These are phyloP conservation scores for Lamellibrachia columna DNA, from an alignment of 2,888 invertebrate genomes.

Conservation along the genomic window DNA sequence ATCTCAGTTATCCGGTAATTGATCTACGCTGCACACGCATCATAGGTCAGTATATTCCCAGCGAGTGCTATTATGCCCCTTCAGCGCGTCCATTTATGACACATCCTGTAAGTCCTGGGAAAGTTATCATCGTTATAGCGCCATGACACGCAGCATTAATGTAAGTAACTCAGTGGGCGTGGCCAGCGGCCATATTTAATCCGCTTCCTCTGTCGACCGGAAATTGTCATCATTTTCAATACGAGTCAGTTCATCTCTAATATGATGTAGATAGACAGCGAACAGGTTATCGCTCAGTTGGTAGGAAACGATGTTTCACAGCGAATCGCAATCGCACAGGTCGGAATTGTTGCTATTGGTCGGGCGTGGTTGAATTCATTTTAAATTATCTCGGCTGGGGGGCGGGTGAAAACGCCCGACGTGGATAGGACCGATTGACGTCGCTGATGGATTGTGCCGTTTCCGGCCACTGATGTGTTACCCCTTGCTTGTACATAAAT, in stretches of 20 bases:
- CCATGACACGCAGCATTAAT: not conserved
- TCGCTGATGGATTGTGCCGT: not conserved
- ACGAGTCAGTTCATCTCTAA: not conserved
- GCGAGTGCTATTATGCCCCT: not conserved
- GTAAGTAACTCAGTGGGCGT: constrained; percentile 16
- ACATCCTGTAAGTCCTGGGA: not conserved
- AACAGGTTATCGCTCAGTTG: not conserved
- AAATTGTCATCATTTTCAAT: constrained; percentile 6
- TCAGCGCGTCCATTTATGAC: not conserved
- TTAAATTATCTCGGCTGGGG: constrained; percentile 12
- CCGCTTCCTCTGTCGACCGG: not conserved
- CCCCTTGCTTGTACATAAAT: constrained; percentile 3
- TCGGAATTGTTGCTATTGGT: not conserved
- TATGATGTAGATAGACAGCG: not conserved
- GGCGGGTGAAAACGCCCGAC: not conserved
- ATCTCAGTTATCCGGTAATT: constrained; percentile 6
- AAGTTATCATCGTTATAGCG: not conserved
- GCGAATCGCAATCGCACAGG: not conserved
- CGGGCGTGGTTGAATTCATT: not conserved
- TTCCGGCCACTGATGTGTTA: not conserved
- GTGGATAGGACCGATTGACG: not conserved
- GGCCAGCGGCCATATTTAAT: not conserved
- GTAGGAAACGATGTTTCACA: not conserved
- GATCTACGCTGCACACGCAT: not conserved
- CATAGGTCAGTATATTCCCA: not conserved